phyloP scores from a whole-genome alignment of 1,140 invertebrate genomes.

The Ostrea denselamellosa region DNA sequence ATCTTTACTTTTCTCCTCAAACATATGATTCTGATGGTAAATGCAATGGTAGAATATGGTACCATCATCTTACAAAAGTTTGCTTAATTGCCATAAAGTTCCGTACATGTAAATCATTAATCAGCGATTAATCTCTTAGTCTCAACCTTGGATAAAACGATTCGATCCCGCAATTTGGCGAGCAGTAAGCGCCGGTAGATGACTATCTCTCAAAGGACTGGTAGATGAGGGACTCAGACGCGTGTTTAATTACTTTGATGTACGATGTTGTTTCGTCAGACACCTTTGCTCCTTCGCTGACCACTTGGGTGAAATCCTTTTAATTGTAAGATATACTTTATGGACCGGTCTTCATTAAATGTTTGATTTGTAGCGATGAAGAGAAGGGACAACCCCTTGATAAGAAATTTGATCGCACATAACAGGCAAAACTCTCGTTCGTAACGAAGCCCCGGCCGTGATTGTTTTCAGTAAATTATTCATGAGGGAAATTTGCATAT shows the following conservation, averaged over 20 bases:
- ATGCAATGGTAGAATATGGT: not conserved
- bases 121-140: slow-evolving; percentile 7
- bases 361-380: slow-evolving; percentile 23
- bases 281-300: not conserved
- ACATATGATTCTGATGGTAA: not conserved
- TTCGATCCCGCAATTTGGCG: not conserved
- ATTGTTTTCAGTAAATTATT: slow-evolving; percentile 48
- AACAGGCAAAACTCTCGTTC: not conserved
- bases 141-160: slow-evolving; percentile 14
- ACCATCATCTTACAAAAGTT: not conserved
- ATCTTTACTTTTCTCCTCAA: too few species aligned
- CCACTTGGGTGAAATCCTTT: not conserved
- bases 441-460: not conserved
- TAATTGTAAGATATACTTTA: slow-evolving; percentile 24
- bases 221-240: not conserved
- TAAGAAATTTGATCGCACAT: slow-evolving; percentile 29
- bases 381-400: not conserved
- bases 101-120: slow-evolving; percentile 5
- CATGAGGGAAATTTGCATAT: slow-evolving; percentile 50
- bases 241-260: slow-evolving; percentile 29
- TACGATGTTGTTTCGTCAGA: slow-evolving; percentile 4
- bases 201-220: not conserved
- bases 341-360: slow-evolving; percentile 24
- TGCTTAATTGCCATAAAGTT: slow-evolving; percentile 20
- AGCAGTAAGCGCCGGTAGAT: not conserved